Evolutionary conservation across 2,113 vertebrate genomes (phyloP).

Genomic region (Pituophis catenifer): DNA sequence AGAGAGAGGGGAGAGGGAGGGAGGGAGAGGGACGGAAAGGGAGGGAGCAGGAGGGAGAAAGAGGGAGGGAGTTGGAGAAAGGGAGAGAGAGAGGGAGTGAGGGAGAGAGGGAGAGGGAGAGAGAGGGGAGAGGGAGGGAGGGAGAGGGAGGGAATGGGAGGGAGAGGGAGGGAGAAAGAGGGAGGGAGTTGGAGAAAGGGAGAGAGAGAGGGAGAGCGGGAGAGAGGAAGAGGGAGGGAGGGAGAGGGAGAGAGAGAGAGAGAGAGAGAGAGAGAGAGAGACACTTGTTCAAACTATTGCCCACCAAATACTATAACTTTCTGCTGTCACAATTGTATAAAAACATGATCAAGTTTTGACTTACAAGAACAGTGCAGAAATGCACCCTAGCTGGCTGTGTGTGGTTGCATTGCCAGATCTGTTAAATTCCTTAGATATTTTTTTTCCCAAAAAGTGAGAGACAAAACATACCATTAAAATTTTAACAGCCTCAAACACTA

Average conservation of each 20-base stretch:
- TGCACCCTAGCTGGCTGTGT: conserved; percentile 21
- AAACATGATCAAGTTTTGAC: conserved; percentile 9
- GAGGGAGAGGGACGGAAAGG: no score
- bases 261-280: not conserved
- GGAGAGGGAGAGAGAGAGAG: not conserved
- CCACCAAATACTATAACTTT: not conserved
- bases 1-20: no score
- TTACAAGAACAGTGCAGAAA: conserved; percentile 21
- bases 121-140: not conserved
- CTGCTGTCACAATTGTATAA: conserved; percentile 37
- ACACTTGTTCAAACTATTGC: not conserved
- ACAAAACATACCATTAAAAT: conserved; percentile 22
- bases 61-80: no score
- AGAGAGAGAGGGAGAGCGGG: no score
- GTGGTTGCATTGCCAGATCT: conserved; percentile 15
- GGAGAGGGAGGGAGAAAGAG: no score
- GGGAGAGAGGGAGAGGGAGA: no score
- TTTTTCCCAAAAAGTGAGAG: conserved; percentile 20
- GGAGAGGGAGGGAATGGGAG: no score
- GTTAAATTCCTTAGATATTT: conserved; percentile 15
- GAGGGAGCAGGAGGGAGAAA: no score
- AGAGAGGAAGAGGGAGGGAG: not conserved
- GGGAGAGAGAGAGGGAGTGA: not conserved
- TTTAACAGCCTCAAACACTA: conserved; percentile 40
- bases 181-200: no score